Percentiles rank a stretch among this genome's conserved stretches.
Conservation (phyloP, 2,888 invertebrate species). For the Ditula angustiorana region DNA sequence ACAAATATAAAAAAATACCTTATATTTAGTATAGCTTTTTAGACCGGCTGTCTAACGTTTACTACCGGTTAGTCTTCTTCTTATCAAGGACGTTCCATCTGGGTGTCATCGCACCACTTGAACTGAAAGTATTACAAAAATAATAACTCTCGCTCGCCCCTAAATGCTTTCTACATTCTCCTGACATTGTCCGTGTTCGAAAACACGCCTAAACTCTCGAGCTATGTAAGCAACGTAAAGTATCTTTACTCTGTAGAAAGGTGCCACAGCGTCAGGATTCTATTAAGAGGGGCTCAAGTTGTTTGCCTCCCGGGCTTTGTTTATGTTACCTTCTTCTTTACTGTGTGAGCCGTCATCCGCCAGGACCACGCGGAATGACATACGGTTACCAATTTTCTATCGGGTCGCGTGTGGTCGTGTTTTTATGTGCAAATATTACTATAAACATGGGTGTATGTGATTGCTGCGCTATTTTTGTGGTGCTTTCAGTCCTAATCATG, state of each 20-base stretch:
- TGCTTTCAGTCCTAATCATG: too few species aligned
- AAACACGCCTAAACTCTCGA: constrained; percentile 43
- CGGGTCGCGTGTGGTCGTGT: neutral
- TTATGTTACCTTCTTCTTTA: constrained; percentile 71
- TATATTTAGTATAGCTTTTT: too few species aligned
- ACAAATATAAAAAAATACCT: too few species aligned
- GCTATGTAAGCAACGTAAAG: constrained; percentile 55
- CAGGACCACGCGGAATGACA: constrained; percentile 53
- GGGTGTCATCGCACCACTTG: neutral
- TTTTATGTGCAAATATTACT: neutral
- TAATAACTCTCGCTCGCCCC: constrained; percentile 37
- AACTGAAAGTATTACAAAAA: constrained; percentile 25
- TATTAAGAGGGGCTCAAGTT: constrained; percentile 74
- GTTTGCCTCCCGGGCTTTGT: constrained; percentile 67
- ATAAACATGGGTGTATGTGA: too few species aligned
- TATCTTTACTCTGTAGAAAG: constrained; percentile 64
- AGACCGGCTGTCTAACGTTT: neutral
- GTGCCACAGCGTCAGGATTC: constrained; percentile 69
- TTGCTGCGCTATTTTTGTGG: too few species aligned
- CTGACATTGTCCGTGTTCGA: constrained; percentile 49
- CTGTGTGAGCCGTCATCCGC: constrained; percentile 59
- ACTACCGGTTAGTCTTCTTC: neutral
- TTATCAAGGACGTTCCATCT: constrained; percentile 55
- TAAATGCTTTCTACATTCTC: constrained; percentile 48
- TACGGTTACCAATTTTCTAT: constrained; percentile 64